Conservation (phyloP, 2,888 invertebrate species). For the Chrysolina oricalcia region DNA sequence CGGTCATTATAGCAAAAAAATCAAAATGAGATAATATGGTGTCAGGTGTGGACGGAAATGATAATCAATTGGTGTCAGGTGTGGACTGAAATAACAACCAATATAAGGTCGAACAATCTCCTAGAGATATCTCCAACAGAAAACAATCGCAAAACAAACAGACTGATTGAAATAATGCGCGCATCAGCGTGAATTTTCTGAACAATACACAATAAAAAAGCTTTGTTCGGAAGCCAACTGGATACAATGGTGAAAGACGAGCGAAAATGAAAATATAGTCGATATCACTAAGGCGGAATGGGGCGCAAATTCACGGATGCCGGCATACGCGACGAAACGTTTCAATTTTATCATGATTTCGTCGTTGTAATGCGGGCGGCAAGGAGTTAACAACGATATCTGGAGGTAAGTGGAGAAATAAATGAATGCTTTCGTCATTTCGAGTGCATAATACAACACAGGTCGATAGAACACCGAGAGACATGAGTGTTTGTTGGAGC, state of each 20-base stretch:
- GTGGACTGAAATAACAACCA: too few relatives aligned
- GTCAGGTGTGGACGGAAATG: too few relatives aligned
- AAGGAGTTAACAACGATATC: conserved; percentile 43
- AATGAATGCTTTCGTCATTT: conserved; percentile 55
- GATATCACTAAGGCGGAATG: conserved; percentile 28
- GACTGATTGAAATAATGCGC: conserved; percentile 31
- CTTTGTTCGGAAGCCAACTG: conserved; percentile 35
- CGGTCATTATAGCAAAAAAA: too few relatives aligned
- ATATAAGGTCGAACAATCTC: too few relatives aligned
- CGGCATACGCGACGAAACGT: conserved; percentile 18
- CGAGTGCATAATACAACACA: conserved; percentile 56
- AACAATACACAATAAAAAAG: conserved; percentile 38
- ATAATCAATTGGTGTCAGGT: too few relatives aligned
- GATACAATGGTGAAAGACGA: conserved; percentile 39
- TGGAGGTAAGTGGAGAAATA: conserved; percentile 47
- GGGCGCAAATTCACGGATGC: conserved; percentile 17
- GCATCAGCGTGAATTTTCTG: conserved; percentile 36
- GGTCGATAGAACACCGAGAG: conserved; percentile 52
- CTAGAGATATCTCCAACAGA: not conserved
- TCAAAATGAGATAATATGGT: too few relatives aligned
- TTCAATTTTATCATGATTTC: conserved; percentile 36
- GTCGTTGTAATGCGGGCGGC: conserved; percentile 34
- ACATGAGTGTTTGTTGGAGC: conserved; percentile 17
- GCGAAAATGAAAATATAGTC: conserved; percentile 36
- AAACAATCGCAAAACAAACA: conserved; percentile 1